Evolutionary conservation across 2,797 vertebrate species (phyloP), one percentile per base, ranked within the genome.

Genomic region (Sylvilagus floridanus): DNA sequence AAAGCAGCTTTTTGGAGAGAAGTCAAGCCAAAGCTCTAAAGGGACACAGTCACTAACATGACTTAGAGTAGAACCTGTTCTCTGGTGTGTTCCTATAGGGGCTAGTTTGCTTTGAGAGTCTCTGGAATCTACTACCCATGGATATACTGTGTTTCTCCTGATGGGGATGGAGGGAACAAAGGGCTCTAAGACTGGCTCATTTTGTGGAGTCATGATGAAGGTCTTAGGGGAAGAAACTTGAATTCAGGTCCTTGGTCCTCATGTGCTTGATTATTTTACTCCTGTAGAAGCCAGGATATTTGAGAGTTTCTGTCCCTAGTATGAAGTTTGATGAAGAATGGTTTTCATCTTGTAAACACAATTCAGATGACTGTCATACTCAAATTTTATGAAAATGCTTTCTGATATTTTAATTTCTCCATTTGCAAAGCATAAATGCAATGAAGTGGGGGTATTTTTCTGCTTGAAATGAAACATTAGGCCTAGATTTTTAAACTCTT

Each of bases 361-460:
- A 78, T 86, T 89, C 60, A 79, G 47, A 79, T 76, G 47, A 66
- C 66, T 68, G 5, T 21, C 86, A 76, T 24, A 12, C 32, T 78
- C 30, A 79, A 62, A 71, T 32, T 63, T 76, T n/a, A 71, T 87
- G 62, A 69, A 91, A 86, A 32, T 73, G 54, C 32, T 63, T 77
- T 60, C 28, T 52, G 30, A 47, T 50, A 32, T 84, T 88, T 84
- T 83, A 54, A 0, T 90, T 81, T 86, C 35, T 87, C 47, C 14
- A 19, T 87, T 92, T 72, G 22, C 37, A 52, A 92, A 95, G 47
- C 66, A 84, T 32, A 94, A 78, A 87, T 66, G 57, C 75, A 79
- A 35, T 52, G 21, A 84, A 37, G 16, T 22, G 22, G 42, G 35
- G 42, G 42, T 47, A 9, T 35, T 28, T 16, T 26, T 60, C 28